Conservation (phyloP, 2,797 vertebrate genomes). For the Anas acuta region DNA sequence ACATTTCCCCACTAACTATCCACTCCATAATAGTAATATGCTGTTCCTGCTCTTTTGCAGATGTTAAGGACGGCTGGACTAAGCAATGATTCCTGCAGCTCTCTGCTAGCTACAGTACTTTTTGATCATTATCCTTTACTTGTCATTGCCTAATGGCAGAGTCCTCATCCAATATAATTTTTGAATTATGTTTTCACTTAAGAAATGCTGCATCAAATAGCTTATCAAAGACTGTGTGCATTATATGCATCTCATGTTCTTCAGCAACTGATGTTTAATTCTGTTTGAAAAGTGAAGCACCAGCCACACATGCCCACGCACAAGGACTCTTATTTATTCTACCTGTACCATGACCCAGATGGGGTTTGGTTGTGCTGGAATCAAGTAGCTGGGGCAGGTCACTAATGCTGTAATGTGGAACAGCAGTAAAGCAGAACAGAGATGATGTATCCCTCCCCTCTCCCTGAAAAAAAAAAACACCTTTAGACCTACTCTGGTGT, state of each 20-base stretch:
- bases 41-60: neutral
- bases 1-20: neutral
- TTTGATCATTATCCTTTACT: conserved; percentile 8
- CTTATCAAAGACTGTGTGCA: neutral
- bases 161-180: neutral
- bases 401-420: neutral
- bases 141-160: neutral
- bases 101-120: neutral
- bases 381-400: neutral
- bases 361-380: neutral
- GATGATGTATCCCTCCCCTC: no score
- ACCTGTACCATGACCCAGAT: neutral
- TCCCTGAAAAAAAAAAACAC: no score
- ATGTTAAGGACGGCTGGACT: conserved; percentile 24
- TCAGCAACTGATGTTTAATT: neutral
- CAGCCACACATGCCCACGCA: neutral
- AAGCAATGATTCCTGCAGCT: neutral
- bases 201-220: neutral
- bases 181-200: neutral
- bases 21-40: neutral
- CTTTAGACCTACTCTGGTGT: conserved; percentile 22
- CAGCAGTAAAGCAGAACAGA: conserved; percentile 27
- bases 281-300: neutral
- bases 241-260: neutral
- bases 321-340: no score